Evolutionary conservation across 1,140 invertebrate genomes (phyloP).

Genomic region (Drosophila melanica): DNA sequence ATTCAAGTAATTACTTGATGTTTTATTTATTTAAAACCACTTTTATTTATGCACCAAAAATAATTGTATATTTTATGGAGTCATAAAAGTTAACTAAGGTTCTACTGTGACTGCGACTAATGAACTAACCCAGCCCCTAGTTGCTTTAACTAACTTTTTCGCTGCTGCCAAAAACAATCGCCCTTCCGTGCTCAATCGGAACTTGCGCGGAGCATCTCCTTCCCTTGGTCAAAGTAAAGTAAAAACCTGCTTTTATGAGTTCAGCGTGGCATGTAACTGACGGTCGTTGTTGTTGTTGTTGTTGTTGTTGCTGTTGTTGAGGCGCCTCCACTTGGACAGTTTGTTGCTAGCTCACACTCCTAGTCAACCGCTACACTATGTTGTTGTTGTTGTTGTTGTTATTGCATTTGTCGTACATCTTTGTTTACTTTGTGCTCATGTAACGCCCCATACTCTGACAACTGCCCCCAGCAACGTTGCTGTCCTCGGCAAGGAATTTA

Average conservation of each 20-base stretch:
- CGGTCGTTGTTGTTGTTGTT: conserved; percentile 22
- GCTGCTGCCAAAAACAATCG: not conserved
- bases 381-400: conserved; percentile 31
- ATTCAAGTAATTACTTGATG: no score
- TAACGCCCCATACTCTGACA: conserved; percentile 28
- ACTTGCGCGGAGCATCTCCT: not conserved
- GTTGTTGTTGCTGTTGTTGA: conserved; percentile 14
- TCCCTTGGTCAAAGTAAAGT: conserved; percentile 41
- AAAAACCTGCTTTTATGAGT: conserved; percentile 67
- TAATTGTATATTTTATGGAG: no score
- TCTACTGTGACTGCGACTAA: not conserved
- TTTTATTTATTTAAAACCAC: no score
- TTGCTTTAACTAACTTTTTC: not conserved
- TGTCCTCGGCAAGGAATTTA: conserved; percentile 60
- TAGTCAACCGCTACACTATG: conserved; percentile 5
- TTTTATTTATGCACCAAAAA: no score
- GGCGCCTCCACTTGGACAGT: conserved; percentile 24
- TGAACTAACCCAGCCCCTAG: not conserved
- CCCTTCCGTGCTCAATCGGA: conserved; percentile 17
- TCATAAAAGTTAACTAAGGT: no score
- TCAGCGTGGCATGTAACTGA: conserved; percentile 52
- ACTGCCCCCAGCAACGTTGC: conserved; percentile 4
- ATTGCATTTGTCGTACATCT: conserved; percentile 71
- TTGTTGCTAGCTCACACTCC: conserved; percentile 6
- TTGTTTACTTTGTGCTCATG: conserved; percentile 71